Evolutionary conservation across 2,888 invertebrate species (phyloP), one percentile per base, ranked within the genome.

Genomic region (Nomada lathburiana): DNA sequence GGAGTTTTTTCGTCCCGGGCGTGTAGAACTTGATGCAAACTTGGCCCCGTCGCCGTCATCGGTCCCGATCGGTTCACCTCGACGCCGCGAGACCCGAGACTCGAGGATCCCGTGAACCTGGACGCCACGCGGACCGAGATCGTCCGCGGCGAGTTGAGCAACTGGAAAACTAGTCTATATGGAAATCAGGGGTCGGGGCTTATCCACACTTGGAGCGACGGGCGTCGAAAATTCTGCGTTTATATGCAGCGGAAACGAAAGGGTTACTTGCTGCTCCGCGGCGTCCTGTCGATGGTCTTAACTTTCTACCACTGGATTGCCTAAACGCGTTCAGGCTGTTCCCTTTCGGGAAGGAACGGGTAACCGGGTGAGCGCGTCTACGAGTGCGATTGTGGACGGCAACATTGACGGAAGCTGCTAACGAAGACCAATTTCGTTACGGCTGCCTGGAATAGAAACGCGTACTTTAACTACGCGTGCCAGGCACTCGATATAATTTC

Each of bases 381-480:
- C 26, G 53, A 23, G 26, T 18, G 29, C 4, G 53, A 62, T 47
- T 3, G 73, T 36, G 60, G 47, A 36, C 47, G 36, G 50, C 62
- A 52, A 63, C 74, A 63, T 23, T 11, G 26, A 47, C 70, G 55
- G 79, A 71, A 77, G 71, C 62, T 52, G 47, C 55, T 62, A 72
- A 80, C 79, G 79, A 71, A 80, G 79, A 65, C 60, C 70, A 70
- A 82, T 82, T 82, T 67, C 69, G 80, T 79, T 74, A 64, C 76
- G 63, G 44, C 42, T 13, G 62, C 47, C 53, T 59, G 50, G 80
- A 82, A 75, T 80, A 80, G 80, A 75, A 70, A 82, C 70, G 69
- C 75, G 71, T 62, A 20, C 62, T 68, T 73, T 74, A 75, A 80
- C 74, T 71, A 42, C 69, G 29, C 20, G 80, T 29, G 65, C 74